Conservation (phyloP, 2,113 vertebrate species). For the Microcebus tavaratra region DNA sequence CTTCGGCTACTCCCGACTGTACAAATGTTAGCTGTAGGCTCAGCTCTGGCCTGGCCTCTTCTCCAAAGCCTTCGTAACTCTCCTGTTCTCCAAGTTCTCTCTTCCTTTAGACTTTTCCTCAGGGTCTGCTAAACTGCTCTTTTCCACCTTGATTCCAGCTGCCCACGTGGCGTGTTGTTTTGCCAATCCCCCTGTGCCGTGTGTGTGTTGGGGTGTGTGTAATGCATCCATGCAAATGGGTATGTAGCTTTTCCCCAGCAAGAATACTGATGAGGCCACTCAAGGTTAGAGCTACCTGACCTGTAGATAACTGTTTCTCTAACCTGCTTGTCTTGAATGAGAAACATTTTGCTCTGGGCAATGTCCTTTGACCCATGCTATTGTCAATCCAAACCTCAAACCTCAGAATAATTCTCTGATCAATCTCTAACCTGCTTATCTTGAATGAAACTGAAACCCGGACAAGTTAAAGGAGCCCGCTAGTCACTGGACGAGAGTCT, state of each 20-base stretch:
- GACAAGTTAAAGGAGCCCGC: neutral
- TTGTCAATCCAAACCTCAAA: no score
- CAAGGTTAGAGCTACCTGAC: neutral
- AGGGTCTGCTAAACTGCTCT: neutral
- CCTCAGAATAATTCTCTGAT: no score
- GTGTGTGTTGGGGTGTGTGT: neutral
- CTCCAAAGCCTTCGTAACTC: neutral
- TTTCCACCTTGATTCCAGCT: neutral
- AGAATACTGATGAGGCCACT: neutral
- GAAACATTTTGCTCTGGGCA: no score
- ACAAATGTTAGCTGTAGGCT: neutral
- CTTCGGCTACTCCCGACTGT: neutral
- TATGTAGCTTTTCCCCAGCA: neutral
- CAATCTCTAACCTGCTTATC: neutral
- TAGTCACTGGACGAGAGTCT: neutral
- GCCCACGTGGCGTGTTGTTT: neutral
- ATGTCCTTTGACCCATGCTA: no score
- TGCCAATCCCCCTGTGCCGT: neutral
- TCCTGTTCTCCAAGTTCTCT: neutral
- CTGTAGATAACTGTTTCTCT: neutral
- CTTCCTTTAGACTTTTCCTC: neutral
- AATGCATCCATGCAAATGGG: neutral
- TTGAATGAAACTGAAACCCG: neutral
- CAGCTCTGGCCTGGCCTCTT: neutral
- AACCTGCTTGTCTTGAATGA: neutral